phyloP scores from a whole-genome alignment of 1,140 invertebrate species.

The Zaprionus tsacasi region DNA sequence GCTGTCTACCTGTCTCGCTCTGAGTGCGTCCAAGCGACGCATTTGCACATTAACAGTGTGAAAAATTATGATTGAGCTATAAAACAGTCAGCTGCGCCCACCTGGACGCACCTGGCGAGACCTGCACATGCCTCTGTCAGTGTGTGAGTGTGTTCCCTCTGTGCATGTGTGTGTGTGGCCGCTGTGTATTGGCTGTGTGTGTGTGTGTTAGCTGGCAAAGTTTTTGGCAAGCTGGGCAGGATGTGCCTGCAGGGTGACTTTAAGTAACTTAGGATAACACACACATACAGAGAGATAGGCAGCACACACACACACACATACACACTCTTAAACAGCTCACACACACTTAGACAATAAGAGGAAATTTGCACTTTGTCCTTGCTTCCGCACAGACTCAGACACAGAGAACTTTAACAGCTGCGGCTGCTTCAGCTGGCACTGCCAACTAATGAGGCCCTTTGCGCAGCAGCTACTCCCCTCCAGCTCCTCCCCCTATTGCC shows the following conservation, averaged over 20 bases:
- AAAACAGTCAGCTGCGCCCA: conserved; percentile 75
- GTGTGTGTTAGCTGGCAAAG: conserved; percentile 16
- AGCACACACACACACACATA: conserved; percentile 14
- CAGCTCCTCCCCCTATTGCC: neutral
- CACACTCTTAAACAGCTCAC: conserved; percentile 4
- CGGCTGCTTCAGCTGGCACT: conserved; percentile 8
- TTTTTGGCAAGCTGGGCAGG: conserved; percentile 40
- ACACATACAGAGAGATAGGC: conserved; percentile 7
- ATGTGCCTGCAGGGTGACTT: conserved; percentile 35
- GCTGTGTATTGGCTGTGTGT: neutral
- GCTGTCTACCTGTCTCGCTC: conserved; percentile 17
- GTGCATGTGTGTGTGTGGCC: neutral
- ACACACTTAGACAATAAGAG: conserved; percentile 37
- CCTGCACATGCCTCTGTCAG: neutral
- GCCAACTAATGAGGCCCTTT: conserved; percentile 39
- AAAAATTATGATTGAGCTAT: conserved; percentile 82
- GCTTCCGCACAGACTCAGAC: conserved; percentile 49
- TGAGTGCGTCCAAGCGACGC: conserved; percentile 55
- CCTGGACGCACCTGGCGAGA: conserved; percentile 30
- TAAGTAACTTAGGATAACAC: conserved; percentile 44
- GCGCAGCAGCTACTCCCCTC: neutral
- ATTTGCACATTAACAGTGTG: conserved; percentile 82
- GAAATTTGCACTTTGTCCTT: conserved; percentile 68
- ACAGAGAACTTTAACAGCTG: conserved; percentile 39
- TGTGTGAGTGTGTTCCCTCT: neutral